Conservation (phyloP, 2,888 invertebrate genomes). For the Orchesella flavescens region DNA sequence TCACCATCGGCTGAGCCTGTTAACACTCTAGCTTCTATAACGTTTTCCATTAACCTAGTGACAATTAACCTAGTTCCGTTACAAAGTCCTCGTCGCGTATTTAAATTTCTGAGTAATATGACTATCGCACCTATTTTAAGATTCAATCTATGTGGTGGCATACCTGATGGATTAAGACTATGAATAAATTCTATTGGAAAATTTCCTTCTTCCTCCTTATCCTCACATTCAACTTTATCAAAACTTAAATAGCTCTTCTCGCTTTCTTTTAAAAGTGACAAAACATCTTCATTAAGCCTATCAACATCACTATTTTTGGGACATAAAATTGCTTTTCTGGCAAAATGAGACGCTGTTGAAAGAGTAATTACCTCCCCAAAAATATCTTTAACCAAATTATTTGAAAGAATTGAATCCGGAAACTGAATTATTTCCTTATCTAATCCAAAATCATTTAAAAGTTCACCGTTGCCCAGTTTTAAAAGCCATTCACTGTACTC, state of each 20-base stretch:
- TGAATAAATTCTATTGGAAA: slow-evolving; percentile 66
- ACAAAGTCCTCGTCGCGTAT: slow-evolving; percentile 61
- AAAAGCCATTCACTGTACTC: slow-evolving; percentile 60
- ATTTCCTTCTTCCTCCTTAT: slow-evolving; percentile 28
- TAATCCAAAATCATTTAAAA: background rate
- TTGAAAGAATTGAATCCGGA: too few species aligned
- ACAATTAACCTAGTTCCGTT: slow-evolving; percentile 68
- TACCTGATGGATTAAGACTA: slow-evolving; percentile 61
- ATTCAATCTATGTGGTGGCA: slow-evolving; percentile 59
- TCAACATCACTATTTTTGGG: too few species aligned
- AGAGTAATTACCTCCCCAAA: too few species aligned
- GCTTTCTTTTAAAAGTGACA: too few species aligned
- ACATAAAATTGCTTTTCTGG: too few species aligned
- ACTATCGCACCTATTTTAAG: slow-evolving; percentile 65
- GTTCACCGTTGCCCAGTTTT: slow-evolving; percentile 46
- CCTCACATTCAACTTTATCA: background rate
- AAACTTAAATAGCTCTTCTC: too few species aligned
- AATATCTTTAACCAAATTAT: too few species aligned
- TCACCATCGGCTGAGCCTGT: slow-evolving; percentile 42
- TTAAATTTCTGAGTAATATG: slow-evolving; percentile 67
- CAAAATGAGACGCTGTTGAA: too few species aligned
- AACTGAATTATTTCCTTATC: too few species aligned
- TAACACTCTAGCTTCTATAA: slow-evolving; percentile 43
- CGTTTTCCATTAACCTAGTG: slow-evolving; percentile 10
- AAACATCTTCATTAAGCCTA: too few species aligned